These are phyloP conservation scores for Periphyllus acericola DNA, from an alignment of 2,888 invertebrate species.

Conservation along the genomic window DNA sequence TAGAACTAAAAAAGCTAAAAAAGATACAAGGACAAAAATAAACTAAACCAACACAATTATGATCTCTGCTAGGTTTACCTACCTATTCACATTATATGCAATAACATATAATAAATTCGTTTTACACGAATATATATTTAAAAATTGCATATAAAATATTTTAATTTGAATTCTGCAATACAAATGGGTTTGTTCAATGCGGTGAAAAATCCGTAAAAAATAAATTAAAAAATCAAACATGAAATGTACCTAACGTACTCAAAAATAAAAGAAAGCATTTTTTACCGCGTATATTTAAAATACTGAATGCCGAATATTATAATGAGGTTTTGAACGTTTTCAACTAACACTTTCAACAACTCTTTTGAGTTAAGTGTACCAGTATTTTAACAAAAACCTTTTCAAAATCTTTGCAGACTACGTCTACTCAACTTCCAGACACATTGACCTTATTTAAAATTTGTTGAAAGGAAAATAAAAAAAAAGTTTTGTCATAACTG, in stretches of 20 bases:
- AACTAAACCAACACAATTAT: no score
- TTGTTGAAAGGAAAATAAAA: background rate
- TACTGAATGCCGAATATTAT: slow-evolving; percentile 19
- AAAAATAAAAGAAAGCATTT: background rate
- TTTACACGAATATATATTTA: no score
- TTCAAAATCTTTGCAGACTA: background rate
- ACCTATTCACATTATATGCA: no score
- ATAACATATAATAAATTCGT: no score
- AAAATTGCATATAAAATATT: no score
- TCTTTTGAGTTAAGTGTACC: background rate
- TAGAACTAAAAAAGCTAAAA: no score
- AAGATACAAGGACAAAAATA: no score
- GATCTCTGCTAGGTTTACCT: no score
- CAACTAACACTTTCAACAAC: slow-evolving; percentile 23
- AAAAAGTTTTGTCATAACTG: background rate
- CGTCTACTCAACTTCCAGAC: slow-evolving; percentile 26
- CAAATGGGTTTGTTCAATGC: no score
- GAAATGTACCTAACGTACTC: background rate
- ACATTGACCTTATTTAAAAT: slow-evolving; percentile 26
- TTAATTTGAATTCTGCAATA: no score
- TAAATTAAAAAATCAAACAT: background rate
- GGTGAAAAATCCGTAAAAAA: background rate
- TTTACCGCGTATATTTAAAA: slow-evolving; percentile 2
- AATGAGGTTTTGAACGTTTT: slow-evolving; percentile 42
- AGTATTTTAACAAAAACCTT: slow-evolving; percentile 27